Conservation (phyloP, 1,140 invertebrate genomes). For the Drosophila murphyi region DNA sequence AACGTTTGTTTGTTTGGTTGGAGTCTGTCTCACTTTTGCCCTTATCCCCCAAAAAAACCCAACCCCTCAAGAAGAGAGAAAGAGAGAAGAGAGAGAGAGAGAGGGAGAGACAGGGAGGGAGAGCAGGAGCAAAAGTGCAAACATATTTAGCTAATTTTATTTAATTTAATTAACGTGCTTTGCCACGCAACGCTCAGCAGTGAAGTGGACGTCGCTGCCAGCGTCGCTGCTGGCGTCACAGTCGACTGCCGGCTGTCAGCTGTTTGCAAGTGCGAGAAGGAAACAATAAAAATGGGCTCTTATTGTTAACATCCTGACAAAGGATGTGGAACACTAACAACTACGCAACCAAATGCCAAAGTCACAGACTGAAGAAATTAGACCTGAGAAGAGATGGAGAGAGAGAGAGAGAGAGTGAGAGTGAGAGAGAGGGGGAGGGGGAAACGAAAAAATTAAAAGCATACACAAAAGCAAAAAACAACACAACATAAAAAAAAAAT, state of each 20-base stretch:
- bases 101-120: neutral
- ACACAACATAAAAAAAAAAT: neutral
- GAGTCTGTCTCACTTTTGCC: neutral
- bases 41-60: neutral
- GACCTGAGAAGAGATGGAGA: slow-evolving; percentile 11
- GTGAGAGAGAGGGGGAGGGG: neutral
- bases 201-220: slow-evolving; percentile 26
- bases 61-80: neutral
- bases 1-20: neutral
- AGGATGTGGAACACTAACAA: slow-evolving; percentile 41
- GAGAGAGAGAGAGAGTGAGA: slow-evolving; percentile 17
- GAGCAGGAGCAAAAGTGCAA: slow-evolving; percentile 49
- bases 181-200: slow-evolving; percentile 45
- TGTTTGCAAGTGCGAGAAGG: slow-evolving; percentile 71
- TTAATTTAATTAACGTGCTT: slow-evolving; percentile 81
- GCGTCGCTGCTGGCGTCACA: slow-evolving; percentile 22
- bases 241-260: slow-evolving; percentile 65
- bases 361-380: slow-evolving; percentile 41
- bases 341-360: slow-evolving; percentile 49
- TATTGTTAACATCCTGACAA: slow-evolving; percentile 78
- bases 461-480: slow-evolving; percentile 4
- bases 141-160: slow-evolving; percentile 81
- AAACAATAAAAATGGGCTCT: slow-evolving; percentile 78
- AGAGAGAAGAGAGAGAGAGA: slow-evolving; percentile 5
- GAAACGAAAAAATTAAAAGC: slow-evolving; percentile 11